Evolutionary conservation across 2,113 vertebrate genomes (phyloP), one percentile per base, ranked within the genome.

Genomic region (Petrocephalus zakoni): DNA sequence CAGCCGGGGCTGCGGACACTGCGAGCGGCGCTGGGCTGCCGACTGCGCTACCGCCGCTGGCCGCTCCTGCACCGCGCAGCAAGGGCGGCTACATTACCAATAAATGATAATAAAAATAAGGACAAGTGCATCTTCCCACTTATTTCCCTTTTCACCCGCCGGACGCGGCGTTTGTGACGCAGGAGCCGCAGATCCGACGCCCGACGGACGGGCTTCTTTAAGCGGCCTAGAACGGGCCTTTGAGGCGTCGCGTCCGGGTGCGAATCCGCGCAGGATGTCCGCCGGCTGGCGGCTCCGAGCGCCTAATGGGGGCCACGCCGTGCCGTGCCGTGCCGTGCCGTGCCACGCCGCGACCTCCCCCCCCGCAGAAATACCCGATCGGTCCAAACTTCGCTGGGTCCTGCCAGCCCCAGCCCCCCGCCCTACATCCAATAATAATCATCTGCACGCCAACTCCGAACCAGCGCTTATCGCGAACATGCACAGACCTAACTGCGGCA

Each of bases 311-410:
- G 68, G 87, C n/a, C n/a, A n/a, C n/a, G 87, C 37, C 87, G 55
- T 81, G 53, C 49, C 19, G 42, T 81, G 68, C 68, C 78, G n/a
- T n/a, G 87, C 37, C 87, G 55, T 81, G 53, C 49, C 19, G 42
- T 81, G 68, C 68, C 78, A 55, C 90, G 88, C 90, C 87, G 89
- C 91, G 92, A 92, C 89, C 90, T 64, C 64, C 88, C 90, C 89
- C 90, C 92, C 42, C 90, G 89, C 87, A 89, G 90, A 90, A 90
- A 86, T 87, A 15, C 90, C 89, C 90, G 91, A 94, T 93, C 88
- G 94, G 94, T 94, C 93, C 93, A 93, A 95, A 95, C 94, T 96
- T 95, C 91, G 89, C 92, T 94, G 92, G 93, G 90, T 93, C 91
- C 90, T 92, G 91, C 90, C 89, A 92, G 83, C 91, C 92, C 92